phyloP scores from a whole-genome alignment of 2,797 vertebrate species.

The Liparis tanakae region DNA sequence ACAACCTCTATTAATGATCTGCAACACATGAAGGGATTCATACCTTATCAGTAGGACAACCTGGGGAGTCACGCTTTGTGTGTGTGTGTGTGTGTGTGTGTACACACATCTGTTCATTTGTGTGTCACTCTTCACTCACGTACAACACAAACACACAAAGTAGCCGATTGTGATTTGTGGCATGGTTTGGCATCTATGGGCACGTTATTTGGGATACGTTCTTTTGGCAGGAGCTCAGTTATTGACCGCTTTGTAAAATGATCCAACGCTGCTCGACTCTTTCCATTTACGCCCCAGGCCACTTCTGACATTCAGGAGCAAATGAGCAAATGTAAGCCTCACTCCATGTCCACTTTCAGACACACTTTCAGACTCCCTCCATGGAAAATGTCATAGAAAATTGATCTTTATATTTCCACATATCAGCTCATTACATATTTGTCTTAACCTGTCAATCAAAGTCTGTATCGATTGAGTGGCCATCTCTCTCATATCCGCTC shows the following conservation, averaged over 20 bases:
- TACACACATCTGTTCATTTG: constrained; percentile 30
- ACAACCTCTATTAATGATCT: constrained; percentile 43
- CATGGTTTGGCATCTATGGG: constrained; percentile 12
- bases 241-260: constrained; percentile 68
- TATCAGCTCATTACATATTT: constrained; percentile 44
- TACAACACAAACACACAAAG: constrained; percentile 8
- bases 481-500: constrained; percentile 28
- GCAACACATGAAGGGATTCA: constrained; percentile 19
- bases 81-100: constrained; percentile 33
- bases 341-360: constrained; percentile 21
- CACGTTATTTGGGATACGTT: constrained; percentile 54
- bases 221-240: constrained; percentile 58
- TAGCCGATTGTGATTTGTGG: constrained; percentile 12
- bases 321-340: constrained; percentile 31
- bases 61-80: constrained; percentile 44
- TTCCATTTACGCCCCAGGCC: constrained; percentile 59
- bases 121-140: constrained; percentile 4
- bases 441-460: constrained; percentile 61
- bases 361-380: constrained; percentile 5
- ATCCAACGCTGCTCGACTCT: constrained; percentile 51
- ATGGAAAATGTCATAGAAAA: constrained; percentile 70
- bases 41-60: constrained; percentile 60
- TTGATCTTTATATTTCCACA: constrained; percentile 47
- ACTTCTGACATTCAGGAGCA: constrained; percentile 75
- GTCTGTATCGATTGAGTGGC: constrained; percentile 59